Conservation (phyloP, 2,888 invertebrate genomes). For the Rhagonycha lutea region DNA sequence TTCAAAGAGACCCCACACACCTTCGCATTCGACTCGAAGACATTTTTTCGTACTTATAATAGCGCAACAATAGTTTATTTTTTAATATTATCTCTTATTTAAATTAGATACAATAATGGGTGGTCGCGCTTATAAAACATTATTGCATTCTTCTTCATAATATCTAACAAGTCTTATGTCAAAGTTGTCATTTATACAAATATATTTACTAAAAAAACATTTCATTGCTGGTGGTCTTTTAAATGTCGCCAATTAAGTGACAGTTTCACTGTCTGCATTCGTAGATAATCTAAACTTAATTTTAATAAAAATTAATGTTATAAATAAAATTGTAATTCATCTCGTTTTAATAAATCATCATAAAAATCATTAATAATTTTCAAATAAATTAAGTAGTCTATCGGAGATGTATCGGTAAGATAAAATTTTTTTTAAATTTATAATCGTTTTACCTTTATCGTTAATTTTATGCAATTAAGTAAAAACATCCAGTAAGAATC, state of each 20-base stretch:
- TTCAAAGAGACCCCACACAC: constrained; percentile 27
- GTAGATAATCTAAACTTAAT: neutral
- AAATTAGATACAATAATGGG: constrained; percentile 26
- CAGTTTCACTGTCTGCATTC: constrained; percentile 19
- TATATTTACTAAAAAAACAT: constrained; percentile 23
- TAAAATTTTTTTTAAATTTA: neutral
- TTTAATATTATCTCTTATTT: constrained; percentile 22
- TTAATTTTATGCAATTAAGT: neutral
- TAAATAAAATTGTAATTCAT: neutral
- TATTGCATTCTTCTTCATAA: constrained; percentile 13
- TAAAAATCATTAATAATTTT: neutral
- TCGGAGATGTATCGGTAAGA: neutral
- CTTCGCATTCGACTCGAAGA: constrained; percentile 19
- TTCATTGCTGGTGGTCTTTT: constrained; percentile 26
- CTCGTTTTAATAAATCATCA: neutral
- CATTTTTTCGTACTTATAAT: constrained; percentile 22
- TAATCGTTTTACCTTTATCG: neutral
- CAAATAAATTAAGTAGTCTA: neutral
- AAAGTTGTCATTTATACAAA: constrained; percentile 24
- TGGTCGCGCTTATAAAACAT: constrained; percentile 24
- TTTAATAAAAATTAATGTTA: neutral
- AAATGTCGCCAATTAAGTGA: constrained; percentile 28
- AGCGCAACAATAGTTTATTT: constrained; percentile 23
- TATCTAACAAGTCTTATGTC: constrained; percentile 22
- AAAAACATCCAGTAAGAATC: neutral